A percentile compares a stretch with the other conserved stretches of the same genome.
Evolutionary conservation across 53 echinoderm and acorn worm genomes (phyloP).

Genomic region (Patiria pectinifera): DNA sequence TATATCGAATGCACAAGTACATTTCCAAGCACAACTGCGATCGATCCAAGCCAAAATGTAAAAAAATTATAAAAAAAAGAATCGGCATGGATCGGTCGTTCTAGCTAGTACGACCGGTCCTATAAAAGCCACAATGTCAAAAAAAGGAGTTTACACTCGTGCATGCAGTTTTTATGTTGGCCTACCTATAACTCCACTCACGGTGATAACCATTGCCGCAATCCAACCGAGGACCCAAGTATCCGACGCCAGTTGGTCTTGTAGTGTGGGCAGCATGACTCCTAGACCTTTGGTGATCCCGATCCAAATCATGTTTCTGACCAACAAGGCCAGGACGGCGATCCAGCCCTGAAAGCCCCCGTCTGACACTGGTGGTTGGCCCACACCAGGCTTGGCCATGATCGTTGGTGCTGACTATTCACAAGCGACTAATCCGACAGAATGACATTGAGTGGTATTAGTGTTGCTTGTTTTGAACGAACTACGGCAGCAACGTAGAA

Average conservation of each 20-base stretch:
- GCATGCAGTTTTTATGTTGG: background rate
- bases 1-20: too few relatives aligned
- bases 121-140: too few relatives aligned
- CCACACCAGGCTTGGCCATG: background rate
- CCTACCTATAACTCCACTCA: background rate
- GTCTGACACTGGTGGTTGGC: background rate
- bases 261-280: slow-evolving; percentile 14
- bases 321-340: background rate
- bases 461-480: too few relatives aligned
- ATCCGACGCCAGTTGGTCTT: background rate
- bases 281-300: slow-evolving; percentile 24
- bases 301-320: background rate
- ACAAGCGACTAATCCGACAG: too few relatives aligned
- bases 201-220: background rate
- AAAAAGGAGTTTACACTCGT: too few relatives aligned
- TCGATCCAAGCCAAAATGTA: too few relatives aligned
- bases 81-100: too few relatives aligned
- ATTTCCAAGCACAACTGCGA: too few relatives aligned
- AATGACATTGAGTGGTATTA: too few relatives aligned
- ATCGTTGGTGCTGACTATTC: background rate
- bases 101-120: too few relatives aligned
- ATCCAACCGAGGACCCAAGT: slow-evolving; percentile 39
- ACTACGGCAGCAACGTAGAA: too few relatives aligned
- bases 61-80: too few relatives aligned
- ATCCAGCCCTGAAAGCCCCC: slow-evolving; percentile 2